A percentile compares a stretch with the other conserved stretches of the same genome.
These are phyloP conservation scores for Lophius americanus DNA, from an alignment of 2,797 vertebrate genomes.

Conservation along the genomic window DNA sequence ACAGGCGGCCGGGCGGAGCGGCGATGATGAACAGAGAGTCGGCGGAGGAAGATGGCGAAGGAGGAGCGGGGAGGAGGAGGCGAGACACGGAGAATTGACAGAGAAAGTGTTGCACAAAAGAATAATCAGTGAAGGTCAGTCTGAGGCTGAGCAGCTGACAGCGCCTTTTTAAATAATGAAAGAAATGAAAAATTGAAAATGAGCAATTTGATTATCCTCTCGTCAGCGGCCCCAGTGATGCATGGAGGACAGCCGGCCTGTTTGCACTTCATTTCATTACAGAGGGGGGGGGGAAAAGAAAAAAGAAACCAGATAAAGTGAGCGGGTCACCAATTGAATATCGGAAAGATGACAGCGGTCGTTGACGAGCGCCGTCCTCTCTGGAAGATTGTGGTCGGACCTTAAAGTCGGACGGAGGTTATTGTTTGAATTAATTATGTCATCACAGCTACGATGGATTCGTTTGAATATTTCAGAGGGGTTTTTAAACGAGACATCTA, in stretches of 20 bases:
- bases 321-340: constrained; percentile 43
- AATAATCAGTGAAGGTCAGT: constrained; percentile 61
- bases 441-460: too few relatives aligned
- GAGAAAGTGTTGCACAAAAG: constrained; percentile 56
- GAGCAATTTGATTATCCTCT: constrained; percentile 65
- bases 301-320: constrained; percentile 25
- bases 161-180: constrained; percentile 65
- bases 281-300: not conserved
- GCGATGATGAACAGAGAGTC: constrained; percentile 34
- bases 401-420: not conserved
- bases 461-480: not conserved
- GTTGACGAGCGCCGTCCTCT: constrained; percentile 9
- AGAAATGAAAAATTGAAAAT: constrained; percentile 69
- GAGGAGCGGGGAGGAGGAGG: constrained; percentile 10
- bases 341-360: constrained; percentile 31
- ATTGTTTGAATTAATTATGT: not conserved
- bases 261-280: constrained; percentile 54
- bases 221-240: constrained; percentile 50
- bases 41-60: constrained; percentile 6
- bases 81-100: constrained; percentile 27
- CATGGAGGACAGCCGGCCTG: constrained; percentile 40
- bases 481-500: not conserved
- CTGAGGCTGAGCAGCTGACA: constrained; percentile 49
- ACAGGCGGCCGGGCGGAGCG: constrained; percentile 33
- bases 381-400: constrained; percentile 23